Conservation (phyloP, 2,797 vertebrate species). For the Buceros bicornis region DNA sequence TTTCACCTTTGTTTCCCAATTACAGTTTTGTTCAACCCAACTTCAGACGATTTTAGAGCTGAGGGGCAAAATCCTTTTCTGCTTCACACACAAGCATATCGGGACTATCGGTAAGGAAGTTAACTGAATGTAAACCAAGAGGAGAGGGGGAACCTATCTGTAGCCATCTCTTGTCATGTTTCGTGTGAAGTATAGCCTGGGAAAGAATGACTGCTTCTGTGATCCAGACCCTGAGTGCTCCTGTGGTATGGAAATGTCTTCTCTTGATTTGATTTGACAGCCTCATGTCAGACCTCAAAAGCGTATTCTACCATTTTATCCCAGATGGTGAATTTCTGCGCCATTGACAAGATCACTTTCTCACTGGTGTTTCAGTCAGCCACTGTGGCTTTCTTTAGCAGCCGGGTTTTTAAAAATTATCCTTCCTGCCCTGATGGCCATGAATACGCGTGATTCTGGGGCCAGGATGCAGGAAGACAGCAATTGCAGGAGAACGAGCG, state of each 20-base stretch:
- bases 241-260: not conserved
- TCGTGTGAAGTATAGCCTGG: not conserved
- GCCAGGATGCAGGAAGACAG: not conserved
- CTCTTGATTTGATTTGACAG: not conserved
- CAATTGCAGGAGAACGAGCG: accelerated
- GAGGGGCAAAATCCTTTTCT: not conserved
- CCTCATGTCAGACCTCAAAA: not conserved
- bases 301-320: not conserved
- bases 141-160: not conserved
- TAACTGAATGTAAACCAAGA: not conserved
- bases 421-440: not conserved
- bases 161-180: not conserved
- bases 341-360: not conserved
- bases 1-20: not conserved
- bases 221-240: not conserved
- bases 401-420: not conserved
- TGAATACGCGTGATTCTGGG: accelerated
- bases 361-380: not conserved
- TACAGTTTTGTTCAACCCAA: not conserved
- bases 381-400: not conserved
- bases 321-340: not conserved
- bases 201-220: not conserved
- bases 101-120: not conserved
- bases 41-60: not conserved
- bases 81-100: not conserved